Base-by-base conservation (phyloP, 2,113 vertebrate genomes). In the Tenebrosternarchus preto region DNA sequence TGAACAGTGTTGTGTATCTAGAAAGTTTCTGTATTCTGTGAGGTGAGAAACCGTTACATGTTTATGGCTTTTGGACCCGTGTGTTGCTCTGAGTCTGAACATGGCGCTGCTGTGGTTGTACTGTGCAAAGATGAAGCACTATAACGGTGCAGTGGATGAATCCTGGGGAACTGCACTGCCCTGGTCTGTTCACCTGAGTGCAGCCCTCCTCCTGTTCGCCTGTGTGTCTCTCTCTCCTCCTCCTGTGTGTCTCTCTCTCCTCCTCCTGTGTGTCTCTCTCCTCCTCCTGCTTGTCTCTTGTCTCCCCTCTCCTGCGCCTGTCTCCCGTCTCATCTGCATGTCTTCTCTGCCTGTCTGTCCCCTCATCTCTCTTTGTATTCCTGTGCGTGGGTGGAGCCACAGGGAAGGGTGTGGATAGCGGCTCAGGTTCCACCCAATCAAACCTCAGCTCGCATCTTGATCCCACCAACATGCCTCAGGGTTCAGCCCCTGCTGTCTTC, bases 321-420 rank as follows among this genome's bases (percentile, higher is more conserved):
- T 59, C 50, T n/a, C n/a, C n/a, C n/a, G n/a, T 66, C 36, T 31
- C 60, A 55, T 64, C 27, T 25, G 6, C 61, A 50, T 68, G 17
- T 73, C 29, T 75, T 5, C 46, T 43, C 39, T 80, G 9, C 80
- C 36, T 64, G 25, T 80, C 76, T 84, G 25, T 72, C n/a, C 55
- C 29, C 33, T 55, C 78, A 67, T 29, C 33, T 80, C 66, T 63
- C 57, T 43, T 39, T 85, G 64, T 79, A 69, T 19, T 19, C 73
- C 39, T 53, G 43, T 61, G 74, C 72, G n/a, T 24, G 73, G 57
- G 73, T 73, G 56, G 63, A n/a, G 73, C 83, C 17, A 83, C 87
- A 93, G 92, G 89, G 71, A 92, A 89, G 84, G 89, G 87, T 84
- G 83, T 92, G 90, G 89, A 92, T 85, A 88, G 73, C 89, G 89